These are phyloP conservation scores for Drosophila santomea DNA, from an alignment of 1,140 invertebrate genomes.

Conservation along the genomic window DNA sequence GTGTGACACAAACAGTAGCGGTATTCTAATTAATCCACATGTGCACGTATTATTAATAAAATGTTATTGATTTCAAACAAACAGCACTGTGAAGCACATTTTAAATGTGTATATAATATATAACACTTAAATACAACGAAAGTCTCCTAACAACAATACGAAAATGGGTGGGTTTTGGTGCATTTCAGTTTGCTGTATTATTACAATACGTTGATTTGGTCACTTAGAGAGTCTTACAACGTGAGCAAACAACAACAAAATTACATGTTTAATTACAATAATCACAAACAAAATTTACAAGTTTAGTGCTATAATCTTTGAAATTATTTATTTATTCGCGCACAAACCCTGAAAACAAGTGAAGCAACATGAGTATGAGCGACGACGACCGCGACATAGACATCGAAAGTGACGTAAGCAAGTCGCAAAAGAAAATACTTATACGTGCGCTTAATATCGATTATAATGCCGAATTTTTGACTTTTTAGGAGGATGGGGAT, in stretches of 20 bases:
- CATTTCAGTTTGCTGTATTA: neutral
- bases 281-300: slow-evolving; percentile 14
- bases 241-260: slow-evolving; percentile 25
- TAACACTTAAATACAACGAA: too few relatives aligned
- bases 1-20: neutral
- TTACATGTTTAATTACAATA: slow-evolving; percentile 18
- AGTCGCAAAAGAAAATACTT: neutral
- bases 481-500: slow-evolving; percentile 87
- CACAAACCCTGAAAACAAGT: neutral
- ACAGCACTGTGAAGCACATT: neutral
- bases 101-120: neutral
- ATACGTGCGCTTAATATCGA: neutral
- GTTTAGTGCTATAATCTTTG: too few relatives aligned
- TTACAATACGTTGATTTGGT: neutral
- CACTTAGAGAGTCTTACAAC: neutral
- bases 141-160: too few relatives aligned
- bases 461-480: slow-evolving; percentile 2
- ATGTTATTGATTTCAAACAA: neutral
- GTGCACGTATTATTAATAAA: too few relatives aligned
- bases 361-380: slow-evolving; percentile 87
- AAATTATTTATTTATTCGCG: neutral
- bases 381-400: slow-evolving; percentile 96
- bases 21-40: too few relatives aligned
- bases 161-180: neutral
- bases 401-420: slow-evolving; percentile 94